A percentile compares a stretch with the other conserved stretches of the same genome.
These are phyloP conservation scores for Aricia artaxerxes DNA, from an alignment of 2,888 invertebrate species.

Conservation along the genomic window DNA sequence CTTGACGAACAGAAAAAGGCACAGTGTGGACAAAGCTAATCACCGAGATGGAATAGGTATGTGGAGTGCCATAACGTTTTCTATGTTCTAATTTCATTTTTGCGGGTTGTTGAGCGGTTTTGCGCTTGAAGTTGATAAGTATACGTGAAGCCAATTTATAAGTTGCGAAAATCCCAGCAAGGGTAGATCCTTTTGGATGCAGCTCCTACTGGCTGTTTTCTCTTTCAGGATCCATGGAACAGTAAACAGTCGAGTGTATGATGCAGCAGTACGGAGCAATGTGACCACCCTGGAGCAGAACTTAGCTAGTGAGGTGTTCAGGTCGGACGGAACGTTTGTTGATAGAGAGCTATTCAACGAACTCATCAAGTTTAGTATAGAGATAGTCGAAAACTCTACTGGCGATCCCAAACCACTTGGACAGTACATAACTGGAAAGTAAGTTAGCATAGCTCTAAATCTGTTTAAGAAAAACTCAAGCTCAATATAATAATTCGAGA, in stretches of 20 bases:
- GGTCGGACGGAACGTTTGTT: constrained; percentile 45
- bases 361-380: constrained; percentile 42
- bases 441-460: constrained; percentile 17
- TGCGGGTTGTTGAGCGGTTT: too few relatives aligned
- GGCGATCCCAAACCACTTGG: constrained; percentile 43
- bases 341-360: constrained; percentile 43
- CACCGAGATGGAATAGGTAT: too few relatives aligned
- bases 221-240: constrained; percentile 63
- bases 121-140: too few relatives aligned
- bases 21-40: too few relatives aligned
- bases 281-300: constrained; percentile 51
- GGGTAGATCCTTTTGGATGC: too few relatives aligned
- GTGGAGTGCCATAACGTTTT: too few relatives aligned
- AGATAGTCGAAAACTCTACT: constrained; percentile 35
- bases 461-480: too few relatives aligned
- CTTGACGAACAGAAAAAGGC: too few relatives aligned
- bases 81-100: too few relatives aligned
- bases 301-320: constrained; percentile 43
- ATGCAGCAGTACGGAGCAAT: constrained; percentile 52
- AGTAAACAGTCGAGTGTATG: constrained; percentile 49
- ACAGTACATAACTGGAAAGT: constrained; percentile 46
- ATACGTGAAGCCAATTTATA: too few relatives aligned
- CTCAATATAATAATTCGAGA: too few relatives aligned
- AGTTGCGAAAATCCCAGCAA: too few relatives aligned
- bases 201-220: not conserved